These are phyloP conservation scores for Protula sp. DNA, from an alignment of 2,888 invertebrate genomes.

Conservation along the genomic window DNA sequence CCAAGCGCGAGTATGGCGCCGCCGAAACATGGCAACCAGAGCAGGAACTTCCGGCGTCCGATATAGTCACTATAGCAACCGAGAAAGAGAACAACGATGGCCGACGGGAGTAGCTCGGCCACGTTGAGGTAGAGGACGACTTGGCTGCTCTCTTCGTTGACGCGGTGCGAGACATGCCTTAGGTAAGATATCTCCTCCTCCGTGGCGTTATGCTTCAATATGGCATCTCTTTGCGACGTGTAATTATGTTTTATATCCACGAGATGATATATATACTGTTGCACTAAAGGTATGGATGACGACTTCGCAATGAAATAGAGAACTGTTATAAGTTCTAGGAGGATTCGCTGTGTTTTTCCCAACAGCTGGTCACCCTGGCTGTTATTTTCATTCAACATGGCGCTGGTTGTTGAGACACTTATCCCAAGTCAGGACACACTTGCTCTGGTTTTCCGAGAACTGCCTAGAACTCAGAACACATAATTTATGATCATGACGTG, in stretches of 20 bases:
- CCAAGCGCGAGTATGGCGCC: conserved; percentile 39
- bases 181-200: not conserved
- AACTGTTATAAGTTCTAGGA: conserved; percentile 22
- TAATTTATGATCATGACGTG: too few species aligned
- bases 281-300: conserved; percentile 23
- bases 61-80: conserved; percentile 50
- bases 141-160: conserved; percentile 26
- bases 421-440: too few species aligned
- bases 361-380: conserved; percentile 7
- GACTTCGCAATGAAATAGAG: conserved; percentile 27
- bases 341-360: conserved; percentile 18
- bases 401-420: too few species aligned
- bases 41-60: conserved; percentile 41
- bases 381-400: too few species aligned
- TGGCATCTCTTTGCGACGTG: conserved; percentile 7
- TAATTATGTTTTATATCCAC: conserved; percentile 24
- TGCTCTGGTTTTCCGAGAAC: too few species aligned
- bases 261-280: conserved; percentile 25
- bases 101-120: conserved; percentile 44
- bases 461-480: too few species aligned
- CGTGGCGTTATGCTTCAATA: not conserved
- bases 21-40: conserved; percentile 49
- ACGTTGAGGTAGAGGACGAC: conserved; percentile 38
- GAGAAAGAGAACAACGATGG: conserved; percentile 38
- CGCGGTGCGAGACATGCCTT: conserved; percentile 2